Evolutionary conservation across 2,888 invertebrate species (phyloP), one percentile per base, ranked within the genome.

Genomic region (Sinotaia quadrata): DNA sequence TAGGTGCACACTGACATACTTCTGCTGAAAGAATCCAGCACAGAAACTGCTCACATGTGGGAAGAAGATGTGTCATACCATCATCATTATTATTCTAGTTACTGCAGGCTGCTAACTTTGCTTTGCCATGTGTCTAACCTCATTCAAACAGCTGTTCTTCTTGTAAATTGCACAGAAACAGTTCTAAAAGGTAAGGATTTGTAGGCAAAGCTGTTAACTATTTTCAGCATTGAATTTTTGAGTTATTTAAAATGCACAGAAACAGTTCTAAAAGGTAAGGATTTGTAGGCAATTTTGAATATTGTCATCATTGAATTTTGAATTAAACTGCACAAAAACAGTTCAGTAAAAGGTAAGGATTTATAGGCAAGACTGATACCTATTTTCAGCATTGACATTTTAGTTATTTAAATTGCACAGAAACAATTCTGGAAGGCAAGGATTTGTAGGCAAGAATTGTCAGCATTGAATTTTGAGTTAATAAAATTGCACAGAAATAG

Each of bases 1-100:
- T 67, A 83, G 83, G 75, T 82, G 65, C 81, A 82, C 70, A 67
- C 81, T 29, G 81, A 82, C 69, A 71, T 67, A 8, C 77, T 77
- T 33, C 59, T 81, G 68, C 10, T 54, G 24, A 31, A 54, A 12
- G 29, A 29, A 54, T n/a, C 5, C 5, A 41, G 10, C 10, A 18
- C 41, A 41, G n/a, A n/a, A n/a, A n/a, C n/a, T n/a, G 18, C 41
- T 41, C 10, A 41, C 41, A 41, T 10, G 10, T 10, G 18, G 10
- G 41, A 41, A 12, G 41, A 18, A 12, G 41, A 18, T 12, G 41
- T 10, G 41, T 18, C 10, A 18, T 12, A 41, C 31, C 2, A 29
- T n/a, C 56, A 15, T 10, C 54, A 27, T 41, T 65, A 27, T 37
- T 56, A 56, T 24, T 37, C 37, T 33, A 33, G 33, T 44, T 65